Evolutionary conservation across 2,113 vertebrate species (phyloP).

Genomic region (Chinchilla lanigera): DNA sequence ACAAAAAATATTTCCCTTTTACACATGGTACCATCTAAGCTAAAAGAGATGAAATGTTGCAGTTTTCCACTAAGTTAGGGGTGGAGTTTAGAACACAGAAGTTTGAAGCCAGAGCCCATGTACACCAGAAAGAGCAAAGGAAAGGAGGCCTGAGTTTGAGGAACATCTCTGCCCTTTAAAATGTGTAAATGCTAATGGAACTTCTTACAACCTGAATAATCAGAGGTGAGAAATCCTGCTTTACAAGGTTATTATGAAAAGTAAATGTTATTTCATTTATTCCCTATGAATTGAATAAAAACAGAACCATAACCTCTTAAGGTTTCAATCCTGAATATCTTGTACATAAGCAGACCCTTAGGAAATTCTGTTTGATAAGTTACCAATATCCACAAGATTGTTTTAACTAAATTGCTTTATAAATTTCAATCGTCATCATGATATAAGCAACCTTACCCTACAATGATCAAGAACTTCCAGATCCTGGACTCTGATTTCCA

Average conservation of each 20-base stretch:
- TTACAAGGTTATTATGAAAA: neutral
- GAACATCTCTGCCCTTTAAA: neutral
- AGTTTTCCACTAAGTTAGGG: neutral
- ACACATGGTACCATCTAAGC: neutral
- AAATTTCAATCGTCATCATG: neutral
- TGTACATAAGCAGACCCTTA: neutral
- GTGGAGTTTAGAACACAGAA: neutral
- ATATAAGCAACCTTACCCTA: neutral
- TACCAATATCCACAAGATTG: neutral
- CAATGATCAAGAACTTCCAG: neutral
- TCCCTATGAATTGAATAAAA: neutral
- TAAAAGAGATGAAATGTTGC: neutral
- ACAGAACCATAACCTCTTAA: neutral
- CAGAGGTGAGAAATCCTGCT: neutral
- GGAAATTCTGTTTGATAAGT: slow-evolving; percentile 26
- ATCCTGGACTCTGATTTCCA: neutral
- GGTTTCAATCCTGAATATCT: neutral
- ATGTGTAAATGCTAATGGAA: neutral
- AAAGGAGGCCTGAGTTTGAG: neutral
- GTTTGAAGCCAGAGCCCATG: neutral
- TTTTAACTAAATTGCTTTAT: neutral
- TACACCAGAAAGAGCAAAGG: neutral
- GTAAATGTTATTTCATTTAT: neutral
- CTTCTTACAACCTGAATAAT: neutral
- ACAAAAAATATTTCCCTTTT: neutral